A percentile compares a stretch with the other conserved stretches of the same genome.
These are phyloP conservation scores for Lamellibrachia luymesi DNA, from an alignment of 1,140 invertebrate species.

Conservation along the genomic window DNA sequence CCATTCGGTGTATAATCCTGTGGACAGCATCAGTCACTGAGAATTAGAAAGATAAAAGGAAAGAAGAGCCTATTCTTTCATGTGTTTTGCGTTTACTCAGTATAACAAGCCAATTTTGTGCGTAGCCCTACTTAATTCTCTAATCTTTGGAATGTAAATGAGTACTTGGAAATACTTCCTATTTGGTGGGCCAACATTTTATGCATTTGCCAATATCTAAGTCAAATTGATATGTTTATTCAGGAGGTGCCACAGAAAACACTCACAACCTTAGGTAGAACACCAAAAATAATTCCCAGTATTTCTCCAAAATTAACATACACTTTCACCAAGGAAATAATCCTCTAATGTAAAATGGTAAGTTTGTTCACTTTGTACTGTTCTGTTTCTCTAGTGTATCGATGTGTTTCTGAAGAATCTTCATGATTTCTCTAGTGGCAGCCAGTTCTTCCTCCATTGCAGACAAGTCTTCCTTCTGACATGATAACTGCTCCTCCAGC, in stretches of 20 bases:
- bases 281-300: not conserved
- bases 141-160: not conserved
- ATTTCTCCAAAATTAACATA: not conserved
- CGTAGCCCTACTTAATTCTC: not conserved
- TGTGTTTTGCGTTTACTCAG: too few relatives aligned
- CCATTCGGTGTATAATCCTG: too few relatives aligned
- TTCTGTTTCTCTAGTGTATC: slow-evolving; percentile 42
- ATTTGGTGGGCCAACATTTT: not conserved
- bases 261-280: not conserved
- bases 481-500: slow-evolving; percentile 38
- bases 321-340: not conserved
- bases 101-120: too few relatives aligned
- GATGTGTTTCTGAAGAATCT: slow-evolving; percentile 52
- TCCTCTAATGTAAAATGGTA: not conserved
- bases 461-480: slow-evolving; percentile 48
- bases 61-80: too few relatives aligned
- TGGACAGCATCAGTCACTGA: too few relatives aligned
- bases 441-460: slow-evolving; percentile 52
- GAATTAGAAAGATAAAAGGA: too few relatives aligned
- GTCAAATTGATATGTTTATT: not conserved
- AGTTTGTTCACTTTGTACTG: slow-evolving; percentile 37
- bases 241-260: not conserved
- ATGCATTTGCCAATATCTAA: not conserved
- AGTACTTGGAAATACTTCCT: not conserved
- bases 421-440: slow-evolving; percentile 53